Evolutionary conservation across 2,888 invertebrate genomes (phyloP).

Genomic region (Ariolimax columbianus): DNA sequence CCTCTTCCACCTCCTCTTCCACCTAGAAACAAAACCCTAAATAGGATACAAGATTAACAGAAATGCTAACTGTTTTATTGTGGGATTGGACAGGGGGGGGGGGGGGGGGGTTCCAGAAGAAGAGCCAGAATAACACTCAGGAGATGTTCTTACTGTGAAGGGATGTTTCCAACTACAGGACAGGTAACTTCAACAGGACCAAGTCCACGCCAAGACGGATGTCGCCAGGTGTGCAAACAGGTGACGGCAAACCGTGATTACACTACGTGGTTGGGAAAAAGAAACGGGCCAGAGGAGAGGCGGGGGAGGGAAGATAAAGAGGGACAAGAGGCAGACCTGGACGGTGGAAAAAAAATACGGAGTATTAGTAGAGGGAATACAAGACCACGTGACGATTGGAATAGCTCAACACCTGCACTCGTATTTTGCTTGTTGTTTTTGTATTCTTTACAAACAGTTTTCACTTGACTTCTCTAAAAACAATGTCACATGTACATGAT

Average conservation of each 20-base stretch:
- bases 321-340: background rate
- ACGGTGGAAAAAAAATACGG: background rate
- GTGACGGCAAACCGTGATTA: background rate
- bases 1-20: too few relatives aligned
- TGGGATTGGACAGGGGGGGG: too few relatives aligned
- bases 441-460: too few relatives aligned
- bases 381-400: background rate
- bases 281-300: background rate
- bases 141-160: too few relatives aligned
- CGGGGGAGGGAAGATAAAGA: background rate
- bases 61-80: too few relatives aligned
- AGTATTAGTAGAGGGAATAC: background rate
- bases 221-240: conserved; percentile 37
- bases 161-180: background rate
- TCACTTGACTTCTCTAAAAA: too few relatives aligned
- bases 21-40: too few relatives aligned
- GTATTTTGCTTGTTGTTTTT: too few relatives aligned
- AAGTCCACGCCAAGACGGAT: conserved; percentile 1
- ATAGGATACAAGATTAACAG: too few relatives aligned
- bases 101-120: too few relatives aligned
- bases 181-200: background rate
- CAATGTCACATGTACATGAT: too few relatives aligned
- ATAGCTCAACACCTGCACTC: conserved; percentile 14
- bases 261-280: background rate
- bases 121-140: too few relatives aligned